Conservation (phyloP, 1,140 invertebrate genomes). For the Drosophila melanica region DNA sequence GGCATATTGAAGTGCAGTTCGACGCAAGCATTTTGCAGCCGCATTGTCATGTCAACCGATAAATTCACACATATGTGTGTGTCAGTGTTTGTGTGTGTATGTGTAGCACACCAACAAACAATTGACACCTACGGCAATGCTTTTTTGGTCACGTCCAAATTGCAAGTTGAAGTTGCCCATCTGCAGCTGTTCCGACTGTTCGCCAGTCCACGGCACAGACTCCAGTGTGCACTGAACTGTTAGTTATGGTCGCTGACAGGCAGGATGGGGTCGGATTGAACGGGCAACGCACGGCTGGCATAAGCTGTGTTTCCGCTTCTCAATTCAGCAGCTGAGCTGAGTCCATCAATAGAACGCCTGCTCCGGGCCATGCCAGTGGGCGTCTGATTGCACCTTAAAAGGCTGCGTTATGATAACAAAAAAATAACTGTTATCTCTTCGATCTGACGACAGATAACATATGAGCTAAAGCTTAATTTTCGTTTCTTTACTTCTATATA, state of each 20-base stretch:
- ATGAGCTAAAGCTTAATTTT: not conserved
- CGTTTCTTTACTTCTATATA: not conserved
- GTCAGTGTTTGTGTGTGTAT: not conserved
- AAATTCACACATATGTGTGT: slow-evolving; percentile 76
- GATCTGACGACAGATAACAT: too few relatives aligned
- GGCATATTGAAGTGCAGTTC: slow-evolving; percentile 79
- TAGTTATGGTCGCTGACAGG: slow-evolving; percentile 70
- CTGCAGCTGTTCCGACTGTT: slow-evolving; percentile 26
- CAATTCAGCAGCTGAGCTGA: slow-evolving; percentile 43
- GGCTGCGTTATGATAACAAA: slow-evolving; percentile 1
- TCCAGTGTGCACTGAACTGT: slow-evolving; percentile 70
- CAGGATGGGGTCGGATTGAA: slow-evolving; percentile 1
- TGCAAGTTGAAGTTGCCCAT: slow-evolving; percentile 59
- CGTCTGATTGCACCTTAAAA: slow-evolving; percentile 8
- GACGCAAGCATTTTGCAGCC: slow-evolving; percentile 81
- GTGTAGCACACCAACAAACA: slow-evolving; percentile 70
- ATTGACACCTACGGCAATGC: slow-evolving; percentile 80
- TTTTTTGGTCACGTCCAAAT: slow-evolving; percentile 67
- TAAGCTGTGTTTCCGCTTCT: slow-evolving; percentile 60
- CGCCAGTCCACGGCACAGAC: slow-evolving; percentile 21
- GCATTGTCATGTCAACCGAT: slow-evolving; percentile 82
- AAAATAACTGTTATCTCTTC: not conserved
- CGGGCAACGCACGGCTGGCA: slow-evolving; percentile 42
- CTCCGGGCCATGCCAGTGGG: not conserved
- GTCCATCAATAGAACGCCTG: slow-evolving; percentile 48